Evolutionary conservation across 2,888 invertebrate genomes (phyloP), one percentile per base, ranked within the genome.

Genomic region (Mimas tiliae): DNA sequence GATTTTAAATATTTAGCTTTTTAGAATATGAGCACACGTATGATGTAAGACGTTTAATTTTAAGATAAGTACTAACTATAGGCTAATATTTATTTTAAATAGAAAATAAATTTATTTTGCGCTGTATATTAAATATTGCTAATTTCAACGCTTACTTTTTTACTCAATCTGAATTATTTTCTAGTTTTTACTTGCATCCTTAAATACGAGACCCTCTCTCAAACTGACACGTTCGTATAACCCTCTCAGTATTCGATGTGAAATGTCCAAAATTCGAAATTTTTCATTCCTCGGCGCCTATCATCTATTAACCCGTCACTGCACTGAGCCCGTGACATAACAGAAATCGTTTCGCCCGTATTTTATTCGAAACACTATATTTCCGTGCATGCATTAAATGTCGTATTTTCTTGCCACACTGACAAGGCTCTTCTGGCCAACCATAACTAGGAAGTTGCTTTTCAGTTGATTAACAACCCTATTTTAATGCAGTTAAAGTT

Each of bases 331-430:
- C 69, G 72, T 76, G 75, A 80, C 77, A 72, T 74, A 72, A 69
- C 72, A 71, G 73, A 75, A 76, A 76, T 77, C 71, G 67, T 47
- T 50, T 19, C 50, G 19, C 69, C 73, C 75, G 79, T 83, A 82
- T 78, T 82, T 85, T 85, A 82, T 78, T 79, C 74, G 73, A 74
- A 77, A 77, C 84, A 82, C 83, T 82, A 85, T 77, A 86, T 86
- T 84, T 83, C 78, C 77, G 73, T 79, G 78, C 83, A 85, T 83
- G 82, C 81, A 83, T 84, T 82, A 80, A 81, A 79, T 78, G 78
- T 79, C 81, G 83, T 83, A 86, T 87, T 86, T 88, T 79, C 83
- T 79, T 75, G 77, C 83, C 83, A 77, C 84, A 82, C 77, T 83
- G 84, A 84, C 83, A 84, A 81, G 78, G 75, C 81, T 80, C 69